Percentiles rank a stretch among this genome's conserved stretches.
Evolutionary conservation across 2,797 vertebrate genomes (phyloP).

Genomic region (Spea hammondii): DNA sequence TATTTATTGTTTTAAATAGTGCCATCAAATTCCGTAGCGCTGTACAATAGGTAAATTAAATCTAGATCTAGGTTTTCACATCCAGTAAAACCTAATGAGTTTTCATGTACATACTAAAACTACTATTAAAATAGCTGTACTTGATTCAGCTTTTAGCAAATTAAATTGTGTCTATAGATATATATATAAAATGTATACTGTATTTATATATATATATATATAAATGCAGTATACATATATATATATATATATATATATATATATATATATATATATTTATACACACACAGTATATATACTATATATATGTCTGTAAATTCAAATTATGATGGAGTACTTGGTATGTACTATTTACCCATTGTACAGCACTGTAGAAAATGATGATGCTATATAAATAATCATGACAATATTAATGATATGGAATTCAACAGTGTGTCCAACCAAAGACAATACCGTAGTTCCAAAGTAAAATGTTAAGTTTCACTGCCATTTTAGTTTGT

Average conservation of each 20-base stretch:
- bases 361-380: no score
- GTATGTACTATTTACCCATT: no score
- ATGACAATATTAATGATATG: slow-evolving; percentile 2
- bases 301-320: neutral
- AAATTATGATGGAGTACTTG: neutral
- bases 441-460: neutral
- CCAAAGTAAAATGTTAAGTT: slow-evolving; percentile 19
- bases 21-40: no score
- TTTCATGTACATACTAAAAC: no score
- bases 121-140: no score
- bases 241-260: neutral
- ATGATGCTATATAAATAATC: no score
- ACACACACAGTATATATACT: neutral
- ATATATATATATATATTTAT: neutral
- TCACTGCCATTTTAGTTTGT: slow-evolving; percentile 1
- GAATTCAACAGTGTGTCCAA: slow-evolving; percentile 2
- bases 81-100: no score
- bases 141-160: no score
- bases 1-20: no score
- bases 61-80: no score
- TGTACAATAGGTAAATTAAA: no score
- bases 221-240: neutral
- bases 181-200: neutral
- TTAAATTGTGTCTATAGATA: no score
- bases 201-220: neutral